phyloP scores from a whole-genome alignment of 2,888 invertebrate species.

The Thysanoteuthis rhombus region DNA sequence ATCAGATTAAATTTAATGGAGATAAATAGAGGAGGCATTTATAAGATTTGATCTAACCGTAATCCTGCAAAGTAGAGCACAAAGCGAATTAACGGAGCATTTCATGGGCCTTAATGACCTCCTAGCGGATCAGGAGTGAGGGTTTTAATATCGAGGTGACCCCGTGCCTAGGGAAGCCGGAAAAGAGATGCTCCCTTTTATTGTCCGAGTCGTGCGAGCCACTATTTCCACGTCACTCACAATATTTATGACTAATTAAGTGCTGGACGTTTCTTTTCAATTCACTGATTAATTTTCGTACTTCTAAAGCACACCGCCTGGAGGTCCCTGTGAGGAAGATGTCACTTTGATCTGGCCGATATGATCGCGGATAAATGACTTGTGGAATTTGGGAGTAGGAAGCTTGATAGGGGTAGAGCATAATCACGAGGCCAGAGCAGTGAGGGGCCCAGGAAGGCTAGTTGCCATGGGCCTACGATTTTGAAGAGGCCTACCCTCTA shows the following conservation, averaged over 20 bases:
- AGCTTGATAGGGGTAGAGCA: not conserved
- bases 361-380: not conserved
- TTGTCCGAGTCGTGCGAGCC: not conserved
- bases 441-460: no score
- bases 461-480: no score
- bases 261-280: not conserved
- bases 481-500: no score
- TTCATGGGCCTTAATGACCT: not conserved
- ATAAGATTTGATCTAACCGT: not conserved
- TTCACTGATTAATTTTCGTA: conserved; percentile 12
- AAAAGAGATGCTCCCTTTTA: not conserved
- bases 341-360: not conserved
- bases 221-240: not conserved
- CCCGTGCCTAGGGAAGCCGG: not conserved
- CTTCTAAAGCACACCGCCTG: not conserved
- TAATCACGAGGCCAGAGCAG: not conserved
- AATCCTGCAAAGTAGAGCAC: not conserved
- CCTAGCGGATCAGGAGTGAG: not conserved
- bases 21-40: not conserved
- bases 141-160: not conserved
- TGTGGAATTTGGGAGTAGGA: not conserved
- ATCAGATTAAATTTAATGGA: not conserved
- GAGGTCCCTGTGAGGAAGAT: not conserved
- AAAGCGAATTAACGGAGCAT: not conserved
- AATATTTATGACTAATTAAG: not conserved